Percentiles rank a stretch among this genome's conserved stretches.
Conservation (phyloP, 1,140 invertebrate genomes). For the Wasmannia auropunctata region DNA sequence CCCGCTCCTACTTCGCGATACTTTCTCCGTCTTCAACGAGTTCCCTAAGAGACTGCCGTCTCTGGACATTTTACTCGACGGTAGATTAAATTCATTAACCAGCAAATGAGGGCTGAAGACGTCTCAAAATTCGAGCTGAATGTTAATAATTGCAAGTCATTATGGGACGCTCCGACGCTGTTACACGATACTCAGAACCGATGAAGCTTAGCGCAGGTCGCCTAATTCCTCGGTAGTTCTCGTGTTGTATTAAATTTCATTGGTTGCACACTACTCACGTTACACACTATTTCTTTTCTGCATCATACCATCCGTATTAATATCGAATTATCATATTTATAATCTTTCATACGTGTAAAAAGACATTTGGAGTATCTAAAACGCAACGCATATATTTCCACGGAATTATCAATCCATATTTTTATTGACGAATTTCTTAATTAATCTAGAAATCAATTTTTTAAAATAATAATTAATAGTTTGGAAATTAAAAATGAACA, state of each 20-base stretch:
- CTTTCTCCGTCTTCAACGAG: neutral
- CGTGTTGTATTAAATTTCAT: conserved; percentile 45
- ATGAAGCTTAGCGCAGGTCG: conserved; percentile 28
- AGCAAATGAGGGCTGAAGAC: conserved; percentile 28
- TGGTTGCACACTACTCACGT: conserved; percentile 11
- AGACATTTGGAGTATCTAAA: neutral
- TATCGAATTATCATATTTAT: conserved; percentile 13
- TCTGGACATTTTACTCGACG: conserved; percentile 32
- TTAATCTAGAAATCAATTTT: neutral
- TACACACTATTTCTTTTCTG: neutral
- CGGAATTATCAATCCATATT: neutral
- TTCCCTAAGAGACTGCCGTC: conserved; percentile 13
- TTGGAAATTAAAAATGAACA: neutral
- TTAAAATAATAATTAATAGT: neutral
- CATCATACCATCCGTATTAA: conserved; percentile 1
- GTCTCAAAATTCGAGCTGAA: conserved; percentile 52
- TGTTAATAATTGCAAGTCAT: conserved; percentile 58
- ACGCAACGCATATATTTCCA: neutral
- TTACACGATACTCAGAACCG: conserved; percentile 47
- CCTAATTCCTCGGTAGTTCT: neutral
- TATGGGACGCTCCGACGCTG: neutral
- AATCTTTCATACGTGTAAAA: neutral
- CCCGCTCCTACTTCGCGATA: conserved; percentile 12
- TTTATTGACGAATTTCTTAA: neutral
- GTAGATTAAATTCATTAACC: conserved; percentile 52